Percentiles rank a stretch among this genome's conserved stretches.
Evolutionary conservation across 2,888 invertebrate genomes (phyloP).

Genomic region (Epiblema foenella): DNA sequence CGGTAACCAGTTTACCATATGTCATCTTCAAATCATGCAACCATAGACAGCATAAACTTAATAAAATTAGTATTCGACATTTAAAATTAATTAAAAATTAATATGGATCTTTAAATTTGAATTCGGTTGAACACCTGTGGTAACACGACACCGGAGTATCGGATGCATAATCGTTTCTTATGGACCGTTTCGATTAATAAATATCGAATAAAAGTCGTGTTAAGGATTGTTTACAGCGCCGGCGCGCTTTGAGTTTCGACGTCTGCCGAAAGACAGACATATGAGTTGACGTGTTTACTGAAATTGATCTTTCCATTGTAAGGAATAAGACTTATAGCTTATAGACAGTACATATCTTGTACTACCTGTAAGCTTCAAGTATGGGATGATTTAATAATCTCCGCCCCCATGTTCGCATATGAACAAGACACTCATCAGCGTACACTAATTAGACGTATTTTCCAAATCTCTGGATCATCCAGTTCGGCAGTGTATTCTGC

Average conservation of each 20-base stretch:
- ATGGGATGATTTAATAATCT: too few relatives aligned
- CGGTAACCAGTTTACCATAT: slow-evolving; percentile 12
- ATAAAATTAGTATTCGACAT: slow-evolving; percentile 26
- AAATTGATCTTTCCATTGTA: not conserved
- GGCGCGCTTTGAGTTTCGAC: slow-evolving; percentile 36
- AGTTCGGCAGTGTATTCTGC: not conserved
- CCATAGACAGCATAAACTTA: slow-evolving; percentile 23
- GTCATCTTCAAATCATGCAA: not conserved
- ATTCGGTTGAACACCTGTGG: slow-evolving; percentile 62
- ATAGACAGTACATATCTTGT: too few relatives aligned
- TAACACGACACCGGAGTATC: slow-evolving; percentile 55
- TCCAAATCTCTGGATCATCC: not conserved
- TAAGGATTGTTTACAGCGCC: slow-evolving; percentile 27
- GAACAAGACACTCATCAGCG: not conserved
- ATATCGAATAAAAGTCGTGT: slow-evolving; percentile 41
- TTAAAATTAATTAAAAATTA: slow-evolving; percentile 51
- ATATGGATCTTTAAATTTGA: slow-evolving; percentile 52
- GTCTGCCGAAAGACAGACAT: slow-evolving; percentile 7
- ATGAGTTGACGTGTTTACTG: slow-evolving; percentile 4
- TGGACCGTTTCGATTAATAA: slow-evolving; percentile 37
- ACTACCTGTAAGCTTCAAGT: too few relatives aligned
- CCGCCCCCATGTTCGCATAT: not conserved
- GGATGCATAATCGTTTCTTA: slow-evolving; percentile 47
- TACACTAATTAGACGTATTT: not conserved
- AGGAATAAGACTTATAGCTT: too few relatives aligned